phyloP scores from a whole-genome alignment of 2,888 invertebrate species.

The Ceratothoa steindachneri region DNA sequence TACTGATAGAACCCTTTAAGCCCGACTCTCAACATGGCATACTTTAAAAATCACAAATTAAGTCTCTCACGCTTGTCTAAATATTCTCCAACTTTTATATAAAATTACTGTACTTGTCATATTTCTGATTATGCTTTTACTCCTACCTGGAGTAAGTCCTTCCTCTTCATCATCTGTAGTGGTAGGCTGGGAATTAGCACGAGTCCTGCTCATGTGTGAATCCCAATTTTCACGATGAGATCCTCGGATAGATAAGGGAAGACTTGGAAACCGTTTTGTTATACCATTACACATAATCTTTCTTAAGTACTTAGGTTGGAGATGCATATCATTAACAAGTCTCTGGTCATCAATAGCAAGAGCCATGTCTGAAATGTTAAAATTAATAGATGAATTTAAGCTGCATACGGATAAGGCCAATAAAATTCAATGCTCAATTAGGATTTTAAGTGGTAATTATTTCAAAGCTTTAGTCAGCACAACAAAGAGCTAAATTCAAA shows the following conservation, averaged over 20 bases:
- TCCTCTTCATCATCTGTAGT: conserved; percentile 37
- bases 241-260: conserved; percentile 28
- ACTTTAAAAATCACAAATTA: too few relatives aligned
- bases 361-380: conserved; percentile 28
- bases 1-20: too few relatives aligned
- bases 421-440: too few relatives aligned
- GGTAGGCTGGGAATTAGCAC: conserved; percentile 1
- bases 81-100: too few relatives aligned
- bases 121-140: too few relatives aligned
- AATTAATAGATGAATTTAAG: background rate
- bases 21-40: too few relatives aligned
- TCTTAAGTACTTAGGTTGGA: conserved; percentile 24
- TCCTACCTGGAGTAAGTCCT: conserved; percentile 39
- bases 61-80: too few relatives aligned
- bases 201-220: background rate
- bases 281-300: conserved; percentile 32
- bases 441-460: too few relatives aligned
- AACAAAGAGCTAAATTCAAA: too few relatives aligned
- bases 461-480: too few relatives aligned
- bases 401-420: background rate
- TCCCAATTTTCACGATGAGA: conserved; percentile 18
- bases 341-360: conserved; percentile 38
- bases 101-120: too few relatives aligned
- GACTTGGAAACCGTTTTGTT: conserved; percentile 32
- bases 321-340: conserved; percentile 43